Base-by-base conservation (phyloP, 2,113 vertebrate genomes). In the Rousettus leschenaultii region DNA sequence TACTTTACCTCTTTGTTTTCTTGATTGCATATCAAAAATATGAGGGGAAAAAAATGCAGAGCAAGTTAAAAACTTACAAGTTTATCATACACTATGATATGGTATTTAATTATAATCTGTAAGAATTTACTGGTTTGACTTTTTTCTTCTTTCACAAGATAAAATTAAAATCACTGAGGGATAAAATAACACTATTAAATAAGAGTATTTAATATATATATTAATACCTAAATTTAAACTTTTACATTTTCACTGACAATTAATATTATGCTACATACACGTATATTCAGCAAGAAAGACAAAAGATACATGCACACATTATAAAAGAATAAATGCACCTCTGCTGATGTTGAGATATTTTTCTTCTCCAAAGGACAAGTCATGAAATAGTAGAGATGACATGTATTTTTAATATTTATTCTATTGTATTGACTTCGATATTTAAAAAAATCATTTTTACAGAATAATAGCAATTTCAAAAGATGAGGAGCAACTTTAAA, bases 1-100 rank as follows among this genome's bases (percentile, higher is more conserved):
- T 38, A 79, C 65, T 86, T 98, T 99, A 99, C 99, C 99, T 99
- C 99, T 98, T 99, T 99, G 90, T 97, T 99, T 98, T 99, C 99
- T 99, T 99, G 99, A 99, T 99, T 48, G 90, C 59, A 95, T 93
- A 94, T 94, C 97, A 95, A 96, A 96, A 93, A 75, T 93, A 97
- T 74, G 79, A 51, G n/a, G 18, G 13, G 26, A 6, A 9, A 73
- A 85, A 97, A 97, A 83, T 78, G 95, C 85, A 96, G 43, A 61
- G 96, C 91, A 95, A 91, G 94, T 97, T 97, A 98, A 85, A 96
- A 97, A 85, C 33, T 11, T 43, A 94, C 75, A 97, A 82, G 33
- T 95, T 28, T 68, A 38, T 74, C 33, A 59, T 48, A 73, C 1
- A 68, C 2, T 53, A 92, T 40, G 8, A 48, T 35, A 45, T 55